phyloP scores from a whole-genome alignment of 1,140 invertebrate genomes.

The Manduca sexta region DNA sequence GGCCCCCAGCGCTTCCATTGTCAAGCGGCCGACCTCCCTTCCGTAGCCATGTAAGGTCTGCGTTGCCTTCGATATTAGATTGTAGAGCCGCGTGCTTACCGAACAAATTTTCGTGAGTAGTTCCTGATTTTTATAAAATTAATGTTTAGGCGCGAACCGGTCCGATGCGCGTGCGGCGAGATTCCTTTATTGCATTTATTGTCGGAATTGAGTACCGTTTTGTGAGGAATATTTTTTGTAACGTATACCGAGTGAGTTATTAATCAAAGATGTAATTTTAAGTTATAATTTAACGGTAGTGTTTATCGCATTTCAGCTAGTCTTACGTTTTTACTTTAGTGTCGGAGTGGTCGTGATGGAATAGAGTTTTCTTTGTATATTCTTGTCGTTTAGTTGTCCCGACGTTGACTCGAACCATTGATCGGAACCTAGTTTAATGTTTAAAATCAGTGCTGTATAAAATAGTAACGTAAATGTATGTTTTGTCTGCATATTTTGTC shows the following conservation, averaged over 20 bases:
- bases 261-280: conserved; percentile 71
- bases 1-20: conserved; percentile 16
- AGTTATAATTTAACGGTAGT: conserved; percentile 64
- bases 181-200: conserved; percentile 47
- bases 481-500: conserved; percentile 69
- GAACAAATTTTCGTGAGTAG: conserved; percentile 42
- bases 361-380: conserved; percentile 63
- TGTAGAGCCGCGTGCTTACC: conserved; percentile 39
- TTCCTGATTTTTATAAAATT: conserved; percentile 44
- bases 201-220: conserved; percentile 55
- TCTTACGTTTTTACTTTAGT: conserved; percentile 64
- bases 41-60: conserved; percentile 42
- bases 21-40: conserved; percentile 34
- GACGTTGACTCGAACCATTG: conserved; percentile 31
- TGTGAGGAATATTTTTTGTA: conserved; percentile 46
- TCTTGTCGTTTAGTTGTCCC: conserved; percentile 53
- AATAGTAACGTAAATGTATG: conserved; percentile 49
- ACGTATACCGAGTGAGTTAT: conserved; percentile 63
- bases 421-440: conserved; percentile 41
- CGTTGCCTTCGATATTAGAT: conserved; percentile 41
- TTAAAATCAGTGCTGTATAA: conserved; percentile 31
- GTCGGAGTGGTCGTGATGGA: conserved; percentile 51
- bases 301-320: conserved; percentile 71
- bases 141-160: conserved; percentile 28
- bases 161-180: conserved; percentile 33